Evolutionary conservation across 2,113 vertebrate genomes (phyloP), one percentile per base, ranked within the genome.

Genomic region (Rhinopomastus cyanomelas): DNA sequence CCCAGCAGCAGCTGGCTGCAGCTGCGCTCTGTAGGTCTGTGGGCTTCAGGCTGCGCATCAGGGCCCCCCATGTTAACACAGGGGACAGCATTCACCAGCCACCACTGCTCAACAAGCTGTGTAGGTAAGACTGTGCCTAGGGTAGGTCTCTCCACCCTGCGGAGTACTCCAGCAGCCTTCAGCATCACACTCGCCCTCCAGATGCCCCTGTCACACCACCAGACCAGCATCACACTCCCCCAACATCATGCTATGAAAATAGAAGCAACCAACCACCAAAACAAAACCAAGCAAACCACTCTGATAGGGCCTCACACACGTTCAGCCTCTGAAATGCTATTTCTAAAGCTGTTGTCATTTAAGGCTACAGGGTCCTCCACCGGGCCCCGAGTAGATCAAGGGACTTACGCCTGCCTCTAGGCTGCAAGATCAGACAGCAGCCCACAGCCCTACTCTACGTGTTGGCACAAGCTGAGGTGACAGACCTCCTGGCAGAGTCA

Each of bases 301-400:
- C 52, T 48, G 17, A 62, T 5, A 8, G 73, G 44, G 17, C 52
- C 32, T 80, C 30, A 52, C 42, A 51, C 36, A n/a, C 75, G 20
- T 75, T 67, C 77, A 86, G 23, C 27, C 8, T 86, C 66, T 81
- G 69, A 96, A 95, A 90, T 86, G 19, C 73, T 11, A 66, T n/a
- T 81, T 16, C 11, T 21, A 34, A 65, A 34, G 4, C 29, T 21
- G 7, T 23, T 59, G 39, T 22, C 1, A 1, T 62, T 80, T 62
- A 77, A 85, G 37, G 72, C 51, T 89, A 65, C 16, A 30, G 18
- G 25, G 48, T 15, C 25, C 52, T n/a, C 3, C 27, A 53, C 16
- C 6, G 1, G 6, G 2, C 8, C 3, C 8, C 21, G 44, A n/a
- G 32, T 21, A 59, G 34, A 21, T 14, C 15, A 22, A 68, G n/a